Base-by-base conservation (phyloP, 1,140 invertebrate genomes). In the Hylaeus volcanicus region DNA sequence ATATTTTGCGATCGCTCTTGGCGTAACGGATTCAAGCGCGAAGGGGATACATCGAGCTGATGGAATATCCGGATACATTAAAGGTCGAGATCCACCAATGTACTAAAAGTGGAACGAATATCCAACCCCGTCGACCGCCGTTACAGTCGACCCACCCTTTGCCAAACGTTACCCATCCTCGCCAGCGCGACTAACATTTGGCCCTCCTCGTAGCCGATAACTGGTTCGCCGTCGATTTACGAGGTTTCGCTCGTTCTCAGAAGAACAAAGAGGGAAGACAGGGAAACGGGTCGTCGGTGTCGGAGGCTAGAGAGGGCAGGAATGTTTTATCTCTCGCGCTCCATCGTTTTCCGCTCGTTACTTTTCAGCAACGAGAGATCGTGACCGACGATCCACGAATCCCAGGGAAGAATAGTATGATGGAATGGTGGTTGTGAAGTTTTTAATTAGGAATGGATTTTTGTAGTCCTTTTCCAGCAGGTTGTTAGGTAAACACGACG, bases 151-250 rank as follows among this genome's bases (percentile, higher is more conserved):
- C 56, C 58, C 65, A 75, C 43, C 63, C 79, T 14, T 26, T 37
- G 14, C 14, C 51, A 45, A 84, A 76, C 77, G 66, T 63, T 76
- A 75, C 61, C 83, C 70, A 87, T 76, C 68, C 83, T 84, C 63
- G 63, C 81, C 45, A 68, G 63, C 74, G 82, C 83, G 87, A 88
- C 86, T 85, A 88, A 87, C 86, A 64, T 87, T 88, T 88, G 80
- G 65, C 65, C 75, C 53, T 64, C 73, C 39, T 6, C 48, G 55
- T 63, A 82, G 51, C 64, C 83, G 83, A 88, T 88, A 88, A 88
- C 86, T 88, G 80, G 86, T 88, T 88, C 83, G 63, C 77, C 80
- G 63, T 83, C 86, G 86, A 88, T 88, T 88, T 88, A 88, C 86
- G 83, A 88, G 81, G 41, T 79, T 83, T 70, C 74, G 73, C 53